Base-by-base conservation (phyloP, 2,888 invertebrate genomes). In the Drosophila affinis region DNA sequence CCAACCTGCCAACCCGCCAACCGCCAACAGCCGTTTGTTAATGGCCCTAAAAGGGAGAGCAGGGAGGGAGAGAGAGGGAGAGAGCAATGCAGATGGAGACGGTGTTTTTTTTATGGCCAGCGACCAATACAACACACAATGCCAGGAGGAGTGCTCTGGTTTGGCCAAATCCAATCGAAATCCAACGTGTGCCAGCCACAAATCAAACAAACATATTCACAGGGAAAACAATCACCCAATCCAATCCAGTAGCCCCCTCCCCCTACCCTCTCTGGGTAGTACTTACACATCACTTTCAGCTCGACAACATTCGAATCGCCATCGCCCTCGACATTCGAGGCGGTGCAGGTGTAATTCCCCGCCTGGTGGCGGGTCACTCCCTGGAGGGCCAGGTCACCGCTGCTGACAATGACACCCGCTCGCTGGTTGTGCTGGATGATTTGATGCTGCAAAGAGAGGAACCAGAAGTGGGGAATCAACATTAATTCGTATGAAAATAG, bases 211-310 rank as follows among this genome's bases (percentile, higher is more conserved):
- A 55, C 44, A 32, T 48, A 54, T 5, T 21, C 21, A 21, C 21
- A 21, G 21, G 21, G 21, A 24, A 24, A 24, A 24, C 24, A 24
- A 24, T 24, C 24, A 4, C 5, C 24, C 24, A 9, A 29, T 2
- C 2, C 29, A 7, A 29, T 29, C 21, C 21, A 21, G 21, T 18
- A 18, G 18, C 18, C 18, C 18, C 18, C 18, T 18, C 18, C 7
- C 27, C 7, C 27, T 27, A 7, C 7, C 7, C 5, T 7, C 29
- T 29, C 9, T 9, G 29, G 29, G 29, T 29, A 3, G 32, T 90
- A 96, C 97, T 97, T 94, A 98, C 98, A 98, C 95, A 97, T 97
- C 88, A 98, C 96, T 93, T 96, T 96, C 61, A 98, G 93, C 89
- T 95, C 94, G 47, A 97, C 95, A 52, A 94, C 94, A 86, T 95